phyloP scores from a whole-genome alignment of 2,113 vertebrate genomes.

The Haemorhous mexicanus region DNA sequence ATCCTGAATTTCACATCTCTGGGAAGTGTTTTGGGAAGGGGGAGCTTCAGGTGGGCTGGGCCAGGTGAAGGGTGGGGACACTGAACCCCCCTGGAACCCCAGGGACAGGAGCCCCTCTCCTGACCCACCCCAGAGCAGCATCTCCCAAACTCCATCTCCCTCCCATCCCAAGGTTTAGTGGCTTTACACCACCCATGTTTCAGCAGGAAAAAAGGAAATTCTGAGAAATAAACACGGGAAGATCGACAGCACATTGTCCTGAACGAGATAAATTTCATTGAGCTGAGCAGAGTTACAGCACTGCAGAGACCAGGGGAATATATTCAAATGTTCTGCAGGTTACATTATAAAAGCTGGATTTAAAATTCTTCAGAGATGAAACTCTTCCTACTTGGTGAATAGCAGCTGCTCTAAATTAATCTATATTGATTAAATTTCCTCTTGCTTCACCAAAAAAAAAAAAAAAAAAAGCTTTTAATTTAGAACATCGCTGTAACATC shows the following conservation, averaged over 20 bases:
- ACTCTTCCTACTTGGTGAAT: constrained; percentile 12
- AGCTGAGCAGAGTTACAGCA: constrained; percentile 31
- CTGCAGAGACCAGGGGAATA: constrained; percentile 6
- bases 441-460: background rate
- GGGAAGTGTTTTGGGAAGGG: background rate
- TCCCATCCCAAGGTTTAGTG: background rate
- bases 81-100: background rate
- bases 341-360: constrained; percentile 29
- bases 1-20: background rate
- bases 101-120: background rate
- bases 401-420: constrained; percentile 55
- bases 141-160: background rate
- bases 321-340: constrained; percentile 41
- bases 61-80: background rate
- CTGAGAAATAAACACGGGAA: constrained; percentile 49
- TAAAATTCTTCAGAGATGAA: constrained; percentile 49
- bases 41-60: background rate
- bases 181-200: background rate
- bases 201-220: background rate
- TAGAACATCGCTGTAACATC: constrained; percentile 12
- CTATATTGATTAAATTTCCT: constrained; percentile 56
- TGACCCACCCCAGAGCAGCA: background rate
- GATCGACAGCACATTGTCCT: constrained; percentile 19
- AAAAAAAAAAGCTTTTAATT: constrained; percentile 31
- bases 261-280: constrained; percentile 2